These are phyloP conservation scores for Drosophila koepferae DNA, from an alignment of 2,888 invertebrate species.

Conservation along the genomic window DNA sequence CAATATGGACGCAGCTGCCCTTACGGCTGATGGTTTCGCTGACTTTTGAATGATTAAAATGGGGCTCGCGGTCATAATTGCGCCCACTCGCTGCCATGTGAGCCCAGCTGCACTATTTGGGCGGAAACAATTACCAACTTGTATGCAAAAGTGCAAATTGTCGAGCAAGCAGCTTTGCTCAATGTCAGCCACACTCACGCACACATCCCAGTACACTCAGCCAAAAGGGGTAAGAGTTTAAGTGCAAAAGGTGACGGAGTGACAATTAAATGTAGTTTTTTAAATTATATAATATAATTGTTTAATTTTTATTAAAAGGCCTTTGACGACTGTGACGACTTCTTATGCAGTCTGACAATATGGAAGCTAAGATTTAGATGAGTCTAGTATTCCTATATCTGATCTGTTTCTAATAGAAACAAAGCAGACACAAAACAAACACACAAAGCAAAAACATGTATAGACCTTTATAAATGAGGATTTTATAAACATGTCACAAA, in stretches of 20 bases:
- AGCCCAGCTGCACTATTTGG: slow-evolving; percentile 63
- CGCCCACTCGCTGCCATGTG: slow-evolving; percentile 14
- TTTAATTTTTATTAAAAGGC: too few relatives aligned
- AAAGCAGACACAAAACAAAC: too few relatives aligned
- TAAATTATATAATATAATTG: too few relatives aligned
- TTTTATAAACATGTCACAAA: too few relatives aligned
- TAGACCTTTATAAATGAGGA: too few relatives aligned
- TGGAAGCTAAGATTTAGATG: too few relatives aligned
- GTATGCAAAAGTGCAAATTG: slow-evolving; percentile 78
- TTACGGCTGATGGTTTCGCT: slow-evolving; percentile 14
- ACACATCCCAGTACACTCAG: slow-evolving; percentile 8
- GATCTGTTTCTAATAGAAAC: too few relatives aligned
- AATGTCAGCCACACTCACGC: slow-evolving; percentile 58
- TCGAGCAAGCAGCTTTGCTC: slow-evolving; percentile 61
- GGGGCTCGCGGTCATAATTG: slow-evolving; percentile 43
- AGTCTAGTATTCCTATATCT: too few relatives aligned
- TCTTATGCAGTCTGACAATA: too few relatives aligned
- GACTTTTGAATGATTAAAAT: slow-evolving; percentile 77
- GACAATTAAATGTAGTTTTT: neutral
- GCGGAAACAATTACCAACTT: slow-evolving; percentile 78
- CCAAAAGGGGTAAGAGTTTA: neutral
- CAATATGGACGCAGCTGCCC: slow-evolving; percentile 55
- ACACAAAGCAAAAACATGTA: too few relatives aligned
- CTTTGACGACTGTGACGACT: too few relatives aligned
- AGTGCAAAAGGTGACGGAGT: neutral